Evolutionary conservation across 2,113 vertebrate species (phyloP).

Genomic region (Triplophysa rosa): DNA sequence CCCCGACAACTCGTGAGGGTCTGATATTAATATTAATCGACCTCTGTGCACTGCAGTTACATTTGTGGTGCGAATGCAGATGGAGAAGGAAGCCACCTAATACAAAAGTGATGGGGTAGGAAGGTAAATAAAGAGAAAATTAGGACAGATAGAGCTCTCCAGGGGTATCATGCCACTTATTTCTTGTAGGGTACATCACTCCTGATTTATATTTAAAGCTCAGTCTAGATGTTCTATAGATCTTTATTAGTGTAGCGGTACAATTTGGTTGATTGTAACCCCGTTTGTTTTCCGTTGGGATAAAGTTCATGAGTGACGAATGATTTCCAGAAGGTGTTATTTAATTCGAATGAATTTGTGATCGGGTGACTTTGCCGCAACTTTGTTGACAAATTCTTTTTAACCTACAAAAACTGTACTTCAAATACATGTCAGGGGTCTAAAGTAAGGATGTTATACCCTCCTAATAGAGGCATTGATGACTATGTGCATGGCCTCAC

Average conservation of each 20-base stretch:
- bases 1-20: constrained; percentile 74
- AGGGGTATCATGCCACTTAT: neutral
- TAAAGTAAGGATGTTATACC: too few relatives aligned
- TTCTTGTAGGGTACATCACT: neutral
- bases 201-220: neutral
- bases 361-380: too few relatives aligned
- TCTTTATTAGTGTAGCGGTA: too few relatives aligned
- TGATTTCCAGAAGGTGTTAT: too few relatives aligned
- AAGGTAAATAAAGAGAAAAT: constrained; percentile 49
- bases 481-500: neutral
- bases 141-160: neutral
- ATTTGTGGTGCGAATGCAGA: constrained; percentile 73
- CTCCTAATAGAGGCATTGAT: neutral
- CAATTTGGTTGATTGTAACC: too few relatives aligned
- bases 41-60: constrained; percentile 69
- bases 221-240: neutral
- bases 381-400: too few relatives aligned
- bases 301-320: neutral
- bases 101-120: constrained; percentile 55
- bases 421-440: too few relatives aligned
- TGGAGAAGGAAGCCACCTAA: constrained; percentile 53
- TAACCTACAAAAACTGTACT: too few relatives aligned
- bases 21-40: constrained; percentile 80
- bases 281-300: too few relatives aligned
- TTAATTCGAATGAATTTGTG: too few relatives aligned